Percentiles rank a stretch among this genome's conserved stretches.
Conservation (phyloP, 2,888 invertebrate genomes). For the Spialia ferax region DNA sequence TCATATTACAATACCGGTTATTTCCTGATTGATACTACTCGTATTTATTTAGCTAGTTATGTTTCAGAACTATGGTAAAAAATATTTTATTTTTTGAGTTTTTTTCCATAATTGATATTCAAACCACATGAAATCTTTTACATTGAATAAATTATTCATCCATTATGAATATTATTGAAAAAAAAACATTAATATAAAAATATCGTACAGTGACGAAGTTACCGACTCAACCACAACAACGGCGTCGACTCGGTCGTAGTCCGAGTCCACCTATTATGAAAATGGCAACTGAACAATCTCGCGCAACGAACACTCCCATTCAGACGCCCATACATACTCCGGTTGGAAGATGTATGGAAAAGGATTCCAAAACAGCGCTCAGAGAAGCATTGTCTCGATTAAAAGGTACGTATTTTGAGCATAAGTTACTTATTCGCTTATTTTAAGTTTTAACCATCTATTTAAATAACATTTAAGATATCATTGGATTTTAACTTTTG, state of each 20-base stretch:
- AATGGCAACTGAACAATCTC: constrained; percentile 57
- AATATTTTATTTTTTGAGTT: too few relatives aligned
- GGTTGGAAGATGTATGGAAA: constrained; percentile 49
- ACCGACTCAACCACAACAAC: constrained; percentile 53
- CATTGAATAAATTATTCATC: too few relatives aligned
- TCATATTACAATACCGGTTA: constrained; percentile 53
- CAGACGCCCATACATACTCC: constrained; percentile 41
- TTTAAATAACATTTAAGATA: too few relatives aligned
- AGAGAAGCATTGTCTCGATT: constrained; percentile 68
- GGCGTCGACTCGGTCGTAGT: constrained; percentile 76
- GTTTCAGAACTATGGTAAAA: too few relatives aligned
- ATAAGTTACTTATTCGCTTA: too few relatives aligned
- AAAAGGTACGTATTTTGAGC: constrained; percentile 73
- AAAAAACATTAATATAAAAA: too few relatives aligned
- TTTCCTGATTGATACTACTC: constrained; percentile 8
- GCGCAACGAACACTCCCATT: constrained; percentile 70
- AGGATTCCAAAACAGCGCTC: constrained; percentile 60
- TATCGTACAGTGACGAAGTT: constrained; percentile 51
- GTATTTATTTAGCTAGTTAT: not conserved
- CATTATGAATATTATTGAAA: too few relatives aligned
- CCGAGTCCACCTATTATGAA: constrained; percentile 66
- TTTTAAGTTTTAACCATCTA: too few relatives aligned
- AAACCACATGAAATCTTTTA: not conserved
- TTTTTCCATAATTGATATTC: too few relatives aligned
- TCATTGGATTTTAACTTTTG: too few relatives aligned